Base-by-base conservation (phyloP, 2,113 vertebrate genomes). In the Paracyprichromis sp. region DNA sequence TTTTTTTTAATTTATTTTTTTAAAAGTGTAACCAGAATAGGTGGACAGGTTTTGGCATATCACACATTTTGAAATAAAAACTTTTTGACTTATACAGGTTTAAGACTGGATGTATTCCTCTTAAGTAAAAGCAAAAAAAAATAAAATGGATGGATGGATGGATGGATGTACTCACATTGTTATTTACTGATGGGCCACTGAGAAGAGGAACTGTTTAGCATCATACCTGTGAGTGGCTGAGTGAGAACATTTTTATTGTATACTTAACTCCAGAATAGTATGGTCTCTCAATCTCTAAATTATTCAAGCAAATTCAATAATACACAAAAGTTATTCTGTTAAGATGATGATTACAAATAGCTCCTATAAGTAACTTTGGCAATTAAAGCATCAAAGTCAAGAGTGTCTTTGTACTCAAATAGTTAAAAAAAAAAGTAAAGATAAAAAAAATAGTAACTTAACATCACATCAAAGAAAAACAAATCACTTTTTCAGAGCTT, bases 261-360 rank as follows among this genome's bases (percentile, higher is more conserved):
- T 19, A 76, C 14, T 19, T 47, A 76, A 29, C 4, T 29, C 43
- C 43, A 76, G 24, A 73, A 73, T 26, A 45, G 8, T 73, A 26
- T 0, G 8, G 0, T 47, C 69, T 17, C 40, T 73, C 69, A 5
- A 47, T 47, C 24, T 26, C 40, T 7, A 76, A 29, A 1, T 29
- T 50, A 1, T 43, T 43, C 38, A 43, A 29, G 26, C 0, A 76
- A 17, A 47, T 50, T 76, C 6, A 76, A 73, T 0, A 73, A 26
- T 7, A 45, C 13, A 45, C 40, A 24, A 73, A 43, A 71, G n/a
- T 40, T 71, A 21, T 14, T 43, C 66, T 43, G 36, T 4, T 43
- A 40, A 1, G 21, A 0, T 76, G 43, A 76, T 1, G 0, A 10
- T 76, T 19, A 47, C 24, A 17, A 76, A 47, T 76, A 1, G 50